Base-by-base conservation (phyloP, 2,797 vertebrate species). In the Gymnothorax javanicus region DNA sequence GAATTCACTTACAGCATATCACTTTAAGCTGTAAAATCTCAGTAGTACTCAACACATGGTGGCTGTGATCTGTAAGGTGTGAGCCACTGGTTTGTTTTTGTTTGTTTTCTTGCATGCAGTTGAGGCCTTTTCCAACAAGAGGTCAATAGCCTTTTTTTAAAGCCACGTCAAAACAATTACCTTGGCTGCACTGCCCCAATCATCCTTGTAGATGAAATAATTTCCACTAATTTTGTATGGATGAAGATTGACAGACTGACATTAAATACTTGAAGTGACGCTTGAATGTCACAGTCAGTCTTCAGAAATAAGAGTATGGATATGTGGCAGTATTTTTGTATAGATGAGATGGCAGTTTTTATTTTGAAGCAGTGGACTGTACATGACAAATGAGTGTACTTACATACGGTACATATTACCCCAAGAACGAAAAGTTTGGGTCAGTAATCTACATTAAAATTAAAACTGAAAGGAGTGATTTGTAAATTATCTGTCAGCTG, bases 141-240 rank as follows among this genome's bases (percentile, higher is more conserved):
- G 62, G 62, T 67, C 20, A n/a, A n/a, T n/a, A 67, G 62, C 62
- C 20, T 67, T 67, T 11, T 59, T 67, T 67, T n/a, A n/a, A 67
- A n/a, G 62, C 62, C 20, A 67, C 62, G 62, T 67, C 62, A 67
- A 67, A 67, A n/a, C 62, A 67, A 67, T 67, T 67, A 67, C n/a
- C 62, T n/a, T 67, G 23, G n/a, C 62, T 67, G 62, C 62, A n/a
- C 62, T n/a, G n/a, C 62, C 23, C 62, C 62, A 67, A 67, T 67
- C 62, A 67, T 67, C 62, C n/a, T 6, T 67, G 62, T 67, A 23
- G 62, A 67, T 67, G n/a, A 67, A 67, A n/a, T 67, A 67, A 67
- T 67, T 67, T 67, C 62, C 62, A 67, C 62, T 67, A 67, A 67
- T 67, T 67, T 67, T 23, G 62, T n/a, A 67, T 7, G n/a, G 62